Base-by-base conservation (phyloP, 2,113 vertebrate genomes). In the Channa argus region DNA sequence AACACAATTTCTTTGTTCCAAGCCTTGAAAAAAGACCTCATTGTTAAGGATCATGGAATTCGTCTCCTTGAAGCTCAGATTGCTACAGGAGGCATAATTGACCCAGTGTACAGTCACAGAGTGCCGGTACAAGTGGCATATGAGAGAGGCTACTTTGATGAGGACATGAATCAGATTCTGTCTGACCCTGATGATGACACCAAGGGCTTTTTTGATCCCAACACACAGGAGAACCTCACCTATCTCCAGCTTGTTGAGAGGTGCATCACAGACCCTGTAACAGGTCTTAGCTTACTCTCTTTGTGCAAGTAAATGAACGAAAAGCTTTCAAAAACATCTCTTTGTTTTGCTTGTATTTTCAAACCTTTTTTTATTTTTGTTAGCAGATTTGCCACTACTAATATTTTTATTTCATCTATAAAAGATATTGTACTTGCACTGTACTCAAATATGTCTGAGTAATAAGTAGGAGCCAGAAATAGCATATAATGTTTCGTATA, bases 121-220 rank as follows among this genome's bases (percentile, higher is more conserved):
- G 79, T 95, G 1, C 95, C 95, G 0, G 92, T 95, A 38, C 93
- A 95, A 3, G 94, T 94, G 63, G 95, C 95, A 59, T 96, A 95
- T 77, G 8, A 81, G 8, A 91, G 93, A 0, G 95, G 95, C 14
- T 96, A 95, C 86, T 95, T 96, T 0, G 94, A 96, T 86, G 92
- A 94, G 77, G 91, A 90, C 74, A 91, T 96, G 89, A 95, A 94
- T 52, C 63, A 90, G 13, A 91, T 96, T 51, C 91, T 96, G 0
- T 87, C 87, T 0, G 94, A 96, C 12, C 71, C 93, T 58, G 63
- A 67, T 0, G 94, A 95, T 0, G 94, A 95, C 78, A 95, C 95
- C 59, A 96, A 95, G 44, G 95, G 95, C 13, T 96, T 96, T 82
- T 96, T 96, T 0, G 95, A 96, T 85, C 91, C 91, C 3, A 92